Evolutionary conservation across 2,888 invertebrate genomes (phyloP), one percentile per base, ranked within the genome.

Genomic region (Congeria kusceri): DNA sequence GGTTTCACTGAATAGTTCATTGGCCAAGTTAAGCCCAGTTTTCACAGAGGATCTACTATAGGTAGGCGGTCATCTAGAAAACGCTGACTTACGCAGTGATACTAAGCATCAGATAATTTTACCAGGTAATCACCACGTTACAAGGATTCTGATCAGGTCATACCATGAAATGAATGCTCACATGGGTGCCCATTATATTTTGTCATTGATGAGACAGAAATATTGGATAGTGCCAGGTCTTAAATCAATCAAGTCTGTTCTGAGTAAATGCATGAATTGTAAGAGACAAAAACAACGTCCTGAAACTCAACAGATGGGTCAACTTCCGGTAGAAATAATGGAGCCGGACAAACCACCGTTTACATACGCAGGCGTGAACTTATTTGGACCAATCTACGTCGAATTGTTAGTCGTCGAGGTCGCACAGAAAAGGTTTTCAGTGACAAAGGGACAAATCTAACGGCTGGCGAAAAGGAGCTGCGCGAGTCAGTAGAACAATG

Each of bases 371-470:
- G 83, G 77, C 4, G 32, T 79, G 29, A 80, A 83, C 62, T 76
- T 9, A 46, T 84, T 84, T 56, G 84, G 82, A 4, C 84, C 82
- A 0, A 44, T 82, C 7, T 49, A 49, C 49, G 49, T 49, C 18
- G 79, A 11, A 39, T 32, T 68, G 27, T 76, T 83, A 58, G 69
- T 32, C 62, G 71, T 25, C 56, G 75, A 65, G 82, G 76, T 18
- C 13, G 20, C 49, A 67, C 77, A 11, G 53, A 49, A 53, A 70
- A 77, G 27, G 53, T 73, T 13, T 57, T 44, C 44, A 53, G 70
- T 57, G 77, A 77, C 39, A 77, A 77, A 56, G 71, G 77, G 25
- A 81, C 74, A 15, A 77, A 81, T 69, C 63, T 81, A n/a, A 74
- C 77, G 20, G 53, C 67, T 23, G 71, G 71, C 15, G 71, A 74